phyloP scores from a whole-genome alignment of 2,797 vertebrate species.

The Synanceia verrucosa region DNA sequence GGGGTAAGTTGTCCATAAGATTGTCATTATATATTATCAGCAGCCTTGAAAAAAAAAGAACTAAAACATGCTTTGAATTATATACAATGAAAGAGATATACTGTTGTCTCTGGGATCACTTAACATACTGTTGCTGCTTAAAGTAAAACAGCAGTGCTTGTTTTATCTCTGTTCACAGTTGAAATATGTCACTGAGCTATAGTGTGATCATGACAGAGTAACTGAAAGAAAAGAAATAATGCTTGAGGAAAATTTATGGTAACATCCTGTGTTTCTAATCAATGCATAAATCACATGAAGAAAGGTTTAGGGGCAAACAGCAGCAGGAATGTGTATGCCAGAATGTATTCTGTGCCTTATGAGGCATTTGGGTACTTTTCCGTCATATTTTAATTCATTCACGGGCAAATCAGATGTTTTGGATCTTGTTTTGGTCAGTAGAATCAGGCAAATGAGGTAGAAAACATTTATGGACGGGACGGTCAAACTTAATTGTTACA shows the following conservation, averaged over 20 bases:
- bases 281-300: neutral
- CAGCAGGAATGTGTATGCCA: neutral
- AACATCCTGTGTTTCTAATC: neutral
- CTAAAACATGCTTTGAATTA: constrained; percentile 44
- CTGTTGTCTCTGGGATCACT: constrained; percentile 17
- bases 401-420: neutral
- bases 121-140: constrained; percentile 13
- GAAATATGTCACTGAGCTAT: constrained; percentile 12
- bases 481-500: neutral
- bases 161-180: neutral
- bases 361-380: neutral
- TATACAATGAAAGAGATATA: constrained; percentile 24
- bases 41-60: constrained; percentile 41
- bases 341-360: neutral
- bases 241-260: neutral
- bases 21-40: constrained; percentile 34
- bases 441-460: neutral
- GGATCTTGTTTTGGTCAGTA: neutral
- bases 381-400: neutral
- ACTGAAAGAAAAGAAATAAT: neutral
- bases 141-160: constrained; percentile 24
- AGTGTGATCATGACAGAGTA: neutral
- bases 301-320: neutral
- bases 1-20: constrained; percentile 7
- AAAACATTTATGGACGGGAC: neutral